A percentile compares a stretch with the other conserved stretches of the same genome.
phyloP scores from a whole-genome alignment of 2,888 invertebrate genomes.

The Endotricha flammealis region DNA sequence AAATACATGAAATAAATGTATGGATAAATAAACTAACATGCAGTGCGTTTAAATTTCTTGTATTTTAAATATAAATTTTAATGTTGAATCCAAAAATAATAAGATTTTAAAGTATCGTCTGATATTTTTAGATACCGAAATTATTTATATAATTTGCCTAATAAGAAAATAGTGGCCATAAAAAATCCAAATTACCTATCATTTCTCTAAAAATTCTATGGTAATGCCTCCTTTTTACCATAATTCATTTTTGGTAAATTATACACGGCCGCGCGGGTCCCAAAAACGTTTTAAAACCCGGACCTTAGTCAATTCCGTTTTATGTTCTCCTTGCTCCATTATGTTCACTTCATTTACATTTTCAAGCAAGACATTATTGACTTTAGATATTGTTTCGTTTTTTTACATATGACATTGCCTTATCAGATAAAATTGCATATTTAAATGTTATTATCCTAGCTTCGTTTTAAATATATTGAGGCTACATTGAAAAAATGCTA shows the following conservation, averaged over 20 bases:
- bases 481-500: too few relatives aligned
- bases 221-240: constrained; percentile 16
- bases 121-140: too few relatives aligned
- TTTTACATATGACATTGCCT: background rate
- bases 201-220: constrained; percentile 17
- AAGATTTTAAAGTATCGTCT: too few relatives aligned
- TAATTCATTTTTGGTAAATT: constrained; percentile 23
- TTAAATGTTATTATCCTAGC: background rate
- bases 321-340: constrained; percentile 4
- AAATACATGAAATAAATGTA: too few relatives aligned
- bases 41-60: too few relatives aligned
- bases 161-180: background rate
- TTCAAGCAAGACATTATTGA: background rate
- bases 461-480: too few relatives aligned
- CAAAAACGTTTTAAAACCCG: constrained; percentile 17
- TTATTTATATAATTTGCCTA: too few relatives aligned
- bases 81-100: too few relatives aligned
- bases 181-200: constrained; percentile 14
- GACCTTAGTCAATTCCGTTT: constrained; percentile 17
- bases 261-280: constrained; percentile 19
- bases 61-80: too few relatives aligned
- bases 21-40: too few relatives aligned
- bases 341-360: background rate
- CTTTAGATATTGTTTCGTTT: background rate
- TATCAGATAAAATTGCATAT: background rate